These are phyloP conservation scores for Melanotaenia pygmaea DNA, from an alignment of 2,797 vertebrate species.

Conservation along the genomic window DNA sequence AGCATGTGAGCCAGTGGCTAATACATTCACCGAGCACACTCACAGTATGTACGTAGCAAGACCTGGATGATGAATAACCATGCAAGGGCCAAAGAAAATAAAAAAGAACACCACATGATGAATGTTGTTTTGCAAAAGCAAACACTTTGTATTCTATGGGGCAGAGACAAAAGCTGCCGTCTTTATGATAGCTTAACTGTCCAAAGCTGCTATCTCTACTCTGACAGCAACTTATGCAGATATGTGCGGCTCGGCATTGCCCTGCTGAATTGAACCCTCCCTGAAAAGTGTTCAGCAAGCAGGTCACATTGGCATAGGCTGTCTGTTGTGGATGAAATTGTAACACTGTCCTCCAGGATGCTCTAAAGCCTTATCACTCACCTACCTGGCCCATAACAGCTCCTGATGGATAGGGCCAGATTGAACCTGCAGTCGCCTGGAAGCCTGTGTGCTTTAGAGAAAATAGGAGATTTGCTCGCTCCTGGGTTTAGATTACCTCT, in stretches of 20 bases:
- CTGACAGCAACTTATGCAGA: conserved; percentile 83
- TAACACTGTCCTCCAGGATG: conserved; percentile 60
- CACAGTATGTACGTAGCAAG: conserved; percentile 42
- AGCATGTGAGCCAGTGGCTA: conserved; percentile 39
- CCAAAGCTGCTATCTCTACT: conserved; percentile 61
- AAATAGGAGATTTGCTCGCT: conserved; percentile 40
- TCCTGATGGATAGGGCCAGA: conserved; percentile 61
- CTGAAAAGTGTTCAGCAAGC: conserved; percentile 72
- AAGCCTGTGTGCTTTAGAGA: conserved; percentile 38
- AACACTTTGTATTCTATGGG: conserved; percentile 70
- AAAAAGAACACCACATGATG: conserved; percentile 45
- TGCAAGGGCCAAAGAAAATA: conserved; percentile 32
- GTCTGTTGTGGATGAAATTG: conserved; percentile 67
- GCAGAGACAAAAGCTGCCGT: conserved; percentile 64
- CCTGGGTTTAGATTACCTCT: conserved; percentile 28
- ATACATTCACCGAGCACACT: conserved; percentile 38
- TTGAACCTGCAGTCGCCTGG: conserved; percentile 46
- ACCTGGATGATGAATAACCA: conserved; percentile 72
- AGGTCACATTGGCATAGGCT: conserved; percentile 73
- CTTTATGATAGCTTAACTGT: conserved; percentile 76
- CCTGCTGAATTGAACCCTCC: conserved; percentile 59
- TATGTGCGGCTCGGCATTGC: conserved; percentile 62
- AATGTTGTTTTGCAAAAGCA: conserved; percentile 65
- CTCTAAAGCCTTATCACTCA: conserved; percentile 60
- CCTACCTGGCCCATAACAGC: conserved; percentile 44